Base-by-base conservation (phyloP, 1,140 invertebrate genomes). In the Neodiprion lecontei region DNA sequence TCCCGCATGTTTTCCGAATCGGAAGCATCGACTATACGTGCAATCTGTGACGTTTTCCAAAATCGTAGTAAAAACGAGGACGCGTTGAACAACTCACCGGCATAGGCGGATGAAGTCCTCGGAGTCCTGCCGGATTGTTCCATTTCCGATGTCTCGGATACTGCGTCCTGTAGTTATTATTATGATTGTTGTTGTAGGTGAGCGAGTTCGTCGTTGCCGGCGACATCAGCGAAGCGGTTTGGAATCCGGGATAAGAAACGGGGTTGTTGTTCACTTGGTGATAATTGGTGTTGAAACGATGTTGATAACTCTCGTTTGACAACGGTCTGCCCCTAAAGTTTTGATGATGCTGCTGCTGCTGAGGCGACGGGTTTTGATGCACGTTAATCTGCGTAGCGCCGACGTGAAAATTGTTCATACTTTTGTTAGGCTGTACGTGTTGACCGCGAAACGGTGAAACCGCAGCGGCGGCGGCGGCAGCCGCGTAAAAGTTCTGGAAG, bases 91-190 rank as follows among this genome's bases (percentile, higher is more conserved):
- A 73, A 81, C 84, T 87, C 71, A 87, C 87, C 48, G 82, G 82
- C 67, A 81, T 78, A 23, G 83, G 74, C 7, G 84, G 80, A 10
- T 85, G 85, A 21, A 85, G 74, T 9, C 76, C 79, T 11, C 80
- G 83, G 9, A 84, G 73, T 28, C 82, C 79, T 14, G 53, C 8
- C 8, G 80, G 78, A 49, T 76, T 79, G 75, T 76, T 81, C 86
- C 85, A 87, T 61, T 85, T 87, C 61, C 82, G 81, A 23, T 83
- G 82, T 28, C 81, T 85, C 28, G 76, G 77, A 74, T 14, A 65
- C 14, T 48, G 11, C 7, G 28, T 17, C 14, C 69, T 78, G 48
- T 72, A 69, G 71, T 75, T 78, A 23, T 79, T 82, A 40, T 82
- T 81, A 48, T 80, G 81, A 75, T 82, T 80, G 49, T 75, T 78